Conservation (phyloP, 2,888 invertebrate species). For the Hipparchia semele region DNA sequence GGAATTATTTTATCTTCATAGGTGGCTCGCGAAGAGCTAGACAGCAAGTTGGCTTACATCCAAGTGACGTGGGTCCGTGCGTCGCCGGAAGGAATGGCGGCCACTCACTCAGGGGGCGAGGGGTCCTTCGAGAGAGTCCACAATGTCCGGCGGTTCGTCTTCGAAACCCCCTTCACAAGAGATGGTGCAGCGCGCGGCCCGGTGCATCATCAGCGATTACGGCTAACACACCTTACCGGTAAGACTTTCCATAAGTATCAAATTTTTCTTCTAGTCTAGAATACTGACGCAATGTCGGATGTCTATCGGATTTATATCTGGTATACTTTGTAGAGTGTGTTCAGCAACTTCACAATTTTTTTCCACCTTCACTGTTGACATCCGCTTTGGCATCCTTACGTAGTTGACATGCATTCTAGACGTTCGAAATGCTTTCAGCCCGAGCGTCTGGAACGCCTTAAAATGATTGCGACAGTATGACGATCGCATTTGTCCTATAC, state of each 20-base stretch:
- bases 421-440: no score
- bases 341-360: no score
- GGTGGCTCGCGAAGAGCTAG: conserved; percentile 90
- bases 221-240: conserved; percentile 96
- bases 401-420: no score
- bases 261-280: no score
- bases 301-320: no score
- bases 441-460: no score
- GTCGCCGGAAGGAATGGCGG: conserved; percentile 92
- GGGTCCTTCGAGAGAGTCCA: conserved; percentile 96
- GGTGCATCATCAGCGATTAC: conserved; percentile 95
- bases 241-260: conserved; percentile 42
- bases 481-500: no score
- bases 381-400: no score
- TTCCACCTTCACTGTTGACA: background rate
- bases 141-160: conserved; percentile 95
- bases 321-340: no score
- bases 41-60: conserved; percentile 93
- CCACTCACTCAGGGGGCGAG: conserved; percentile 85
- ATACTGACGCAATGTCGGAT: no score
- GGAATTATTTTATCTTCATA: conserved; percentile 47
- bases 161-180: conserved; percentile 96
- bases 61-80: conserved; percentile 98
- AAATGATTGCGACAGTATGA: no score
- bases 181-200: conserved; percentile 90